These are phyloP conservation scores for Tyrophagus putrescentiae DNA, from an alignment of 1,140 invertebrate species.

Conservation along the genomic window DNA sequence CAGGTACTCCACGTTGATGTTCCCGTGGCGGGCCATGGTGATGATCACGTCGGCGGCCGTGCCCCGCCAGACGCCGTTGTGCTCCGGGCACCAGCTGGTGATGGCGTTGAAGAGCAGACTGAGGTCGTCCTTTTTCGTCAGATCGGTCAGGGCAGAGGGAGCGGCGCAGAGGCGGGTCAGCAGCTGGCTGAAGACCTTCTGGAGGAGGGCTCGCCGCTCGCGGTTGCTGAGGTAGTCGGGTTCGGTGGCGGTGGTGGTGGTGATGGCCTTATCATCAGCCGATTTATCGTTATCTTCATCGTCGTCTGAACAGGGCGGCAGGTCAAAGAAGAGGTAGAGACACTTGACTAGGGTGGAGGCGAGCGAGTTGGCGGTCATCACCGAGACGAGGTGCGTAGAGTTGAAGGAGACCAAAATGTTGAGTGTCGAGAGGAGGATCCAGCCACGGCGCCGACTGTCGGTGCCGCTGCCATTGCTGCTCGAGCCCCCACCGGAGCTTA, in stretches of 20 bases:
- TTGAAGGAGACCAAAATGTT: constrained; percentile 71
- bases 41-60: constrained; percentile 89
- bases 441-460: constrained; percentile 74
- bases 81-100: constrained; percentile 75
- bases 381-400: constrained; percentile 60
- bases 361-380: constrained; percentile 85
- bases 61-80: constrained; percentile 91
- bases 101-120: constrained; percentile 89
- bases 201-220: constrained; percentile 75
- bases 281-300: constrained; percentile 2
- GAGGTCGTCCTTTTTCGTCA: constrained; percentile 89
- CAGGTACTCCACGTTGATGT: constrained; percentile 21
- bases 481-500: constrained; percentile 46
- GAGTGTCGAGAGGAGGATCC: constrained; percentile 80
- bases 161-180: constrained; percentile 82
- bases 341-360: constrained; percentile 97
- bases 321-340: constrained; percentile 94
- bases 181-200: constrained; percentile 96
- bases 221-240: constrained; percentile 38
- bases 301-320: constrained; percentile 53
- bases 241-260: not conserved
- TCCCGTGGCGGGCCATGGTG: constrained; percentile 52
- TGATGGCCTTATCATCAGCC: not conserved
- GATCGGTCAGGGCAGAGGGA: constrained; percentile 78
- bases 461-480: not conserved